Conservation (phyloP, 2,113 vertebrate species). For the Hippopotamus amphibius region DNA sequence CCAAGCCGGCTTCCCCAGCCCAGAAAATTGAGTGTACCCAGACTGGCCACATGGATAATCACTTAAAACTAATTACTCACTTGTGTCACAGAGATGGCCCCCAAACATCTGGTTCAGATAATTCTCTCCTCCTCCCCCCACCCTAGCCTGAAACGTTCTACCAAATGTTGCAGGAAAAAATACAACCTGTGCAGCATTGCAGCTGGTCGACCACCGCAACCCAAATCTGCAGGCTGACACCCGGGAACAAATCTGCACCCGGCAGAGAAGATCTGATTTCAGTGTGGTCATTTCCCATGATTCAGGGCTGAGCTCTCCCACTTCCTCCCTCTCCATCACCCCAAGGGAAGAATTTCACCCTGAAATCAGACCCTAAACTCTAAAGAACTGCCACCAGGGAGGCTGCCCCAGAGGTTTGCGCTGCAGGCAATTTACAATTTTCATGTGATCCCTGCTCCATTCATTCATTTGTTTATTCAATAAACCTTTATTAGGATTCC, state of each 20-base stretch:
- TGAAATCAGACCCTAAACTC: conserved; percentile 71
- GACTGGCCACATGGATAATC: conserved; percentile 83
- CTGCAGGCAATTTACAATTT: background rate
- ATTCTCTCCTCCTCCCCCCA: background rate
- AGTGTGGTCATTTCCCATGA: conserved; percentile 78
- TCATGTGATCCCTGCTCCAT: background rate
- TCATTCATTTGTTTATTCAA: background rate
- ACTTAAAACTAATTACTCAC: conserved; percentile 86
- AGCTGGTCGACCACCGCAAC: conserved; percentile 83
- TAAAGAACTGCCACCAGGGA: conserved; percentile 54
- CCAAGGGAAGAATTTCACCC: conserved; percentile 67
- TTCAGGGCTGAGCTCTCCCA: conserved; percentile 73
- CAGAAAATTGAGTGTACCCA: conserved; percentile 47
- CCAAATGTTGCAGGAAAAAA: conserved; percentile 88
- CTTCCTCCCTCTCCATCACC: conserved; percentile 33
- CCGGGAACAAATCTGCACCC: conserved; percentile 82
- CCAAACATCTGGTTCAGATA: conserved; percentile 90
- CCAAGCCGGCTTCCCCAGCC: conserved; percentile 65
- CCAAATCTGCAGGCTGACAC: conserved; percentile 78
- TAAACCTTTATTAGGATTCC: background rate
- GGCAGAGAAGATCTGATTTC: conserved; percentile 85
- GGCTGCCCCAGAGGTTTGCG: background rate
- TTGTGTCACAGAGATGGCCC: conserved; percentile 84
- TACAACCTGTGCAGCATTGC: conserved; percentile 83
- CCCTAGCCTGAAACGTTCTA: conserved; percentile 85